These are phyloP conservation scores for Trachythela sp. DNA, from an alignment of 64 coral and sea anemone species.

Conservation along the genomic window DNA sequence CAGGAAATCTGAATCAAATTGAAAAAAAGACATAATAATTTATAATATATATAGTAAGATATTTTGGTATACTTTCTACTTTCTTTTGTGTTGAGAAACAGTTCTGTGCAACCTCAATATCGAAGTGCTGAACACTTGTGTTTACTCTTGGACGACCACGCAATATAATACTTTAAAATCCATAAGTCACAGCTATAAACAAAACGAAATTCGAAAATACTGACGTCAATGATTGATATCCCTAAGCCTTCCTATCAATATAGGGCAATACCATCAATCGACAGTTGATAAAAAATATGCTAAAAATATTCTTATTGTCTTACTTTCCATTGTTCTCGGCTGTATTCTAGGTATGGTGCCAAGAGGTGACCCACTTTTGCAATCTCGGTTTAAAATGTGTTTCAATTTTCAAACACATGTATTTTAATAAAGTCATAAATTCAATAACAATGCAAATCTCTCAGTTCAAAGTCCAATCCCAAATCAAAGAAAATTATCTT, in stretches of 20 bases:
- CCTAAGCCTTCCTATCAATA: not conserved
- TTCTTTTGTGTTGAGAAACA: not conserved
- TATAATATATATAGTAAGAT: no score
- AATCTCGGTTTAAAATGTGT: no score
- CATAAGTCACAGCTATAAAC: not conserved
- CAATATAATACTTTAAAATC: not conserved
- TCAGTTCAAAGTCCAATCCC: no score
- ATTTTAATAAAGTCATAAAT: no score
- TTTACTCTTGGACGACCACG: not conserved
- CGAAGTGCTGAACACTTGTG: not conserved
- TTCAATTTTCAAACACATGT: no score
- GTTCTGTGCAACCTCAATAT: not conserved
- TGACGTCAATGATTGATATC: not conserved
- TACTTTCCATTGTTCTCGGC: not conserved
- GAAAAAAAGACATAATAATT: not conserved
- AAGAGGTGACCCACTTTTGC: not conserved
- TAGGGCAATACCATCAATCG: not conserved
- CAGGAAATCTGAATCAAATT: not conserved
- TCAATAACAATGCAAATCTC: no score
- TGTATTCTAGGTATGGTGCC: no score
- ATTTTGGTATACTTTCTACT: not conserved
- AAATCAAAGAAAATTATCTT: no score
- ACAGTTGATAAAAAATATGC: no score
- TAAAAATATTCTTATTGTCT: not conserved
- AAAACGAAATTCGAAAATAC: not conserved